phyloP scores from a whole-genome alignment of 2,888 invertebrate genomes.

The Eristalis tenax region DNA sequence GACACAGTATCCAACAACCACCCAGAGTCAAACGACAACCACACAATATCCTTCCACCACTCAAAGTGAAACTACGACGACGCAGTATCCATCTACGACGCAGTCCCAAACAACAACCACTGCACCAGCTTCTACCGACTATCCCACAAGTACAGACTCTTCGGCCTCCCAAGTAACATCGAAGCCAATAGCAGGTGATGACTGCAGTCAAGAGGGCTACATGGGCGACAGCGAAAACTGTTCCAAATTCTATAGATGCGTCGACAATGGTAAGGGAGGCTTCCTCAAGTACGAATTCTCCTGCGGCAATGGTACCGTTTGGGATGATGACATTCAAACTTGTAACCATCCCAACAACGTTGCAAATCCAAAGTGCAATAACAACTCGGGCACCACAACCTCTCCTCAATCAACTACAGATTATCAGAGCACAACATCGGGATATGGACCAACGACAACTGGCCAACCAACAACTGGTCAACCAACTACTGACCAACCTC shows the following conservation, averaged over 20 bases:
- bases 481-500: neutral
- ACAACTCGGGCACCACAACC: neutral
- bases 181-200: conserved; percentile 73
- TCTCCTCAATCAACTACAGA: conserved; percentile 26
- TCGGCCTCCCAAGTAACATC: conserved; percentile 64
- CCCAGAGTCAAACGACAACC: neutral
- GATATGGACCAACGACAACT: neutral
- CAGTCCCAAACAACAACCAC: conserved; percentile 8
- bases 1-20: conserved; percentile 23
- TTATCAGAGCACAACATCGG: conserved; percentile 35
- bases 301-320: conserved; percentile 86
- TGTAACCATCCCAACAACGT: conserved; percentile 77
- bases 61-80: neutral
- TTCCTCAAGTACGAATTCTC: conserved; percentile 84
- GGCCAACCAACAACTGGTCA: neutral
- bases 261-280: conserved; percentile 84
- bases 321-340: conserved; percentile 82
- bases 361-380: conserved; percentile 73
- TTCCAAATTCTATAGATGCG: conserved; percentile 87
- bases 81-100: neutral
- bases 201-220: conserved; percentile 81
- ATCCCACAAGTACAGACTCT: conserved; percentile 51
- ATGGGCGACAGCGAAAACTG: conserved; percentile 82
- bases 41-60: conserved; percentile 6
- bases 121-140: conserved; percentile 4